Base-by-base conservation (phyloP, 2,888 invertebrate genomes). In the Pristionchus maxplancki region DNA sequence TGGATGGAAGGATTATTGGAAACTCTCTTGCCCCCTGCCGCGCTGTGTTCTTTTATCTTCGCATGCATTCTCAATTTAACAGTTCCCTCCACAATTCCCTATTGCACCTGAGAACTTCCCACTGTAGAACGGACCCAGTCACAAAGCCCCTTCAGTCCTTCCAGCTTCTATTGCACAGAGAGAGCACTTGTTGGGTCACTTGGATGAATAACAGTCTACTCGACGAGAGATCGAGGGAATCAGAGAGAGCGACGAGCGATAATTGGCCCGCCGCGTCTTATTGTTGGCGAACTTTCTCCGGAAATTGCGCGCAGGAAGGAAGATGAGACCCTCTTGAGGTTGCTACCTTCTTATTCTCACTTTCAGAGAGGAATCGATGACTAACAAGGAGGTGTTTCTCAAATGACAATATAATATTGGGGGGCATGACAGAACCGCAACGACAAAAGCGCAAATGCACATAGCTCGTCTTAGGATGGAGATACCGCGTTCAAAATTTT, bases 281-380 rank as follows among this genome's bases (percentile, higher is more conserved):
- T 78, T 78, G 78, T 78, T 71, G 71, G 44, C 28, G 78, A 78
- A 78, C 78, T 78, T 78, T 78, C 78, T 44, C 78, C 78, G 78
- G 78, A 78, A 78, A 78, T 78, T 78, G 44, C 78, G 44, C 78
- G 78, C 37, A 71, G 71, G 58, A 71, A 37, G 34, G 67, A 67
- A 53, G 37, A 71, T 17, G 37, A 9, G 37, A n/a, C n/a, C 78
- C 78, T 78, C 78, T 78, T 78, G 78, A 78, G 67, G 71, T 78
- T 78, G 78, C 28, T 78, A 34, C 71, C 71, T 34, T 24, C 71
- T 17, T 8, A 2, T 37, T 37, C 24, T 71, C 71, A 31, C 71
- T 71, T 71, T 71, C 37, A 24, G 37, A 37, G 71, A 24, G 9
- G 20, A 15, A 67, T 67, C 67, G 24, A 71, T 71, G 40, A 71